Evolutionary conservation across 2,888 invertebrate species (phyloP).

Genomic region (Conistra vaccinii): DNA sequence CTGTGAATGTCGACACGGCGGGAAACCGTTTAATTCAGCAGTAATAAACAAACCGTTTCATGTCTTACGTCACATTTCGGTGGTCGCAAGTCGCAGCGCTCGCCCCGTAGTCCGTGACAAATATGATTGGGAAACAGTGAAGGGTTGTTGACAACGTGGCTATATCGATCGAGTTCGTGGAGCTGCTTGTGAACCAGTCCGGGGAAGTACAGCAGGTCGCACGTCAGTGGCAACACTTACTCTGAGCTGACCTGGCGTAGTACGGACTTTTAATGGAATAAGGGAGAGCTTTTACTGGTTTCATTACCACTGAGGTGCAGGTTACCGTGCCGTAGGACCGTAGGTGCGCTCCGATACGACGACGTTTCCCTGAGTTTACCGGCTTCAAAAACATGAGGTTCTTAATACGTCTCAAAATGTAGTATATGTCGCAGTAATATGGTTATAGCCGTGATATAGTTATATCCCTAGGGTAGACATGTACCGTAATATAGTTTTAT

Average conservation of each 20-base stretch:
- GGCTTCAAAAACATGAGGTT: too few relatives aligned
- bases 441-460: too few relatives aligned
- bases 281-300: not conserved
- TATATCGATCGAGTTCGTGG: not conserved
- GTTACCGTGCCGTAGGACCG: not conserved
- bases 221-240: not conserved
- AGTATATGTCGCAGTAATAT: too few relatives aligned
- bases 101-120: not conserved
- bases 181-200: not conserved
- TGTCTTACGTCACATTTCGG: not conserved
- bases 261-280: not conserved
- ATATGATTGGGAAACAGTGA: not conserved
- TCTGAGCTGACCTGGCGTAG: not conserved
- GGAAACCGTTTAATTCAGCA: not conserved
- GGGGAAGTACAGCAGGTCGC: not conserved
- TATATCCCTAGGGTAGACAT: too few relatives aligned
- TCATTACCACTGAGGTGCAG: not conserved
- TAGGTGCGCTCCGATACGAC: not conserved
- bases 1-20: not conserved
- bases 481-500: too few relatives aligned
- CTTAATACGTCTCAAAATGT: too few relatives aligned
- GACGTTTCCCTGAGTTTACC: not conserved
- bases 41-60: not conserved
- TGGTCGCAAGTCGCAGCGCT: not conserved
- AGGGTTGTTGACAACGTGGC: not conserved